A percentile compares a stretch with the other conserved stretches of the same genome.
These are phyloP conservation scores for Perizoma flavofasciatum DNA, from an alignment of 2,888 invertebrate genomes.

Conservation along the genomic window DNA sequence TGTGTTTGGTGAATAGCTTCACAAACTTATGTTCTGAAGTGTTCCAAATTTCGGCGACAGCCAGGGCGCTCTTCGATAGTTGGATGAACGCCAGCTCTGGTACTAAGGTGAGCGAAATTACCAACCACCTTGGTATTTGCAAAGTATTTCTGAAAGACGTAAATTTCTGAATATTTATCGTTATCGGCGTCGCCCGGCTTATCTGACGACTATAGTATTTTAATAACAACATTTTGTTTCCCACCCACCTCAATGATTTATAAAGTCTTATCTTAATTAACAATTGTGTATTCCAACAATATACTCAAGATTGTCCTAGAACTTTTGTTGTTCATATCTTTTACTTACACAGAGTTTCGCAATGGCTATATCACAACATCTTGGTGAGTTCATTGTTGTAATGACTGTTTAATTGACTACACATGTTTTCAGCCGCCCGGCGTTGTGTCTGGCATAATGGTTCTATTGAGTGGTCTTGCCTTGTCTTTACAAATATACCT, in stretches of 20 bases:
- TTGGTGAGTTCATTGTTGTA: constrained; percentile 37
- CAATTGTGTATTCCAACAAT: constrained; percentile 10
- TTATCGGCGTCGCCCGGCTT: constrained; percentile 60
- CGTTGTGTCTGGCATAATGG: constrained; percentile 36
- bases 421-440: constrained; percentile 35
- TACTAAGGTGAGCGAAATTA: constrained; percentile 74
- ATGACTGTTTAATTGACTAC: constrained; percentile 40
- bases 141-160: constrained; percentile 44
- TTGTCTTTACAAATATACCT: constrained; percentile 30
- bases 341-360: constrained; percentile 19
- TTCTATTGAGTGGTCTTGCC: constrained; percentile 36
- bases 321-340: constrained; percentile 11
- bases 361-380: constrained; percentile 31
- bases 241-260: constrained; percentile 17
- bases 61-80: constrained; percentile 71
- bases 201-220: constrained; percentile 58
- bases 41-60: constrained; percentile 73
- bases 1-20: constrained; percentile 38
- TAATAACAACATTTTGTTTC: constrained; percentile 38
- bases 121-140: constrained; percentile 49
- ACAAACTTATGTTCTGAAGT: constrained; percentile 57
- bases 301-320: constrained; percentile 12
- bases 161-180: constrained; percentile 45
- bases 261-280: constrained; percentile 4
- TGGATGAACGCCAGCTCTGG: constrained; percentile 82